These are phyloP conservation scores for Drosophila kepulauana DNA, from an alignment of 1,140 invertebrate species.

Conservation along the genomic window DNA sequence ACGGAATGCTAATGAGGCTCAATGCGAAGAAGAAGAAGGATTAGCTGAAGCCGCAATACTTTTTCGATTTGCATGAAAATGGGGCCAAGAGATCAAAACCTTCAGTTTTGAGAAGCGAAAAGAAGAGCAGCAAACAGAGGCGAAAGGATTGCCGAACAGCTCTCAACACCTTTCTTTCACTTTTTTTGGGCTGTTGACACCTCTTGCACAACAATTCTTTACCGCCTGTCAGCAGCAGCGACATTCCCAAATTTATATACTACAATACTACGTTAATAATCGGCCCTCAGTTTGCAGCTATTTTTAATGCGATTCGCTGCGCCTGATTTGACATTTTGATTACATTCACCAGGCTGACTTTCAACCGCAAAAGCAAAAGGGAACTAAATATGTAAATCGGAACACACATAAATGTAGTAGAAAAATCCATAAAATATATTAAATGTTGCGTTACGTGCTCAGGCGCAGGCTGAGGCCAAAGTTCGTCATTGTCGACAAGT, in stretches of 20 bases:
- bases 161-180: not conserved
- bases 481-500: slow-evolving; percentile 28
- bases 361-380: no score
- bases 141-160: not conserved
- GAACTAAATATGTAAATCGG: slow-evolving; percentile 36
- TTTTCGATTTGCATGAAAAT: no score
- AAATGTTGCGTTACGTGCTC: slow-evolving; percentile 43
- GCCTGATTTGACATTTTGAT: slow-evolving; percentile 60
- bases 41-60: no score
- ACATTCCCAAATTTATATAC: no score
- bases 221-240: no score
- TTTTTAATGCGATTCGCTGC: slow-evolving; percentile 54
- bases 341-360: slow-evolving; percentile 26
- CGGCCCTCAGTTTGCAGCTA: slow-evolving; percentile 14
- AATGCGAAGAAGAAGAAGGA: no score
- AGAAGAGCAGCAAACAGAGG: not conserved
- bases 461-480: slow-evolving; percentile 12
- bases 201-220: no score
- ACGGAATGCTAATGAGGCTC: slow-evolving; percentile 19
- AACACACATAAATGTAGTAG: slow-evolving; percentile 21
- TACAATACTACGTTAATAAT: not conserved
- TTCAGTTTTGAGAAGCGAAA: no score
- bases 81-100: no score
- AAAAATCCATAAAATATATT: slow-evolving; percentile 52
- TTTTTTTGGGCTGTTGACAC: not conserved